Conservation (phyloP, 2,113 vertebrate genomes). For the Dromas ardeola region DNA sequence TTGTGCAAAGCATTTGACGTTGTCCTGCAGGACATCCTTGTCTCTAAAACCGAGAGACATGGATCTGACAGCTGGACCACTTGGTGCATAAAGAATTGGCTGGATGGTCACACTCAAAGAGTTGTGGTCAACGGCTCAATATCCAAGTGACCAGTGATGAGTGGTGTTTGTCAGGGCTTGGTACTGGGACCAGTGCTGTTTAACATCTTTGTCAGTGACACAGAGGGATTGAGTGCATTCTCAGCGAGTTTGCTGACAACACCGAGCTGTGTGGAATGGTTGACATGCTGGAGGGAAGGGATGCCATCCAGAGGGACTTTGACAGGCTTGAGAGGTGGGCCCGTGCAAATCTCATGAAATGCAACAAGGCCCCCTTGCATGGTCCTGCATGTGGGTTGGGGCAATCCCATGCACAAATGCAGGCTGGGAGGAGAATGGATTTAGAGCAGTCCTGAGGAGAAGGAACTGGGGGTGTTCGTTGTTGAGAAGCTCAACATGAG, state of each 20-base stretch:
- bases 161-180: neutral
- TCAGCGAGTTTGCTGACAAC: neutral
- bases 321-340: neutral
- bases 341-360: neutral
- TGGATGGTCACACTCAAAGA: neutral
- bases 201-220: neutral
- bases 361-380: neutral
- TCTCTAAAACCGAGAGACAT: neutral
- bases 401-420: neutral
- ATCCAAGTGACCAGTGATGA: neutral
- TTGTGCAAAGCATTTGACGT: neutral
- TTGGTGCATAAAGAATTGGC: neutral
- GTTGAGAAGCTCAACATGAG: no score
- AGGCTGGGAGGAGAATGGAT: neutral
- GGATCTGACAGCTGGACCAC: neutral
- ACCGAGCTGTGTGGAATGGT: neutral
- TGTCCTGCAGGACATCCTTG: neutral
- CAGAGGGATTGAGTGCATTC: neutral
- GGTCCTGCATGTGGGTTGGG: neutral
- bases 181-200: neutral
- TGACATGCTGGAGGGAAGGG: neutral
- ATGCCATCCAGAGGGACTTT: neutral
- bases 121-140: neutral
- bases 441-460: neutral
- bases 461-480: no score